These are phyloP conservation scores for Ptychoptera contaminata DNA, from an alignment of 2,888 invertebrate species.

Conservation along the genomic window DNA sequence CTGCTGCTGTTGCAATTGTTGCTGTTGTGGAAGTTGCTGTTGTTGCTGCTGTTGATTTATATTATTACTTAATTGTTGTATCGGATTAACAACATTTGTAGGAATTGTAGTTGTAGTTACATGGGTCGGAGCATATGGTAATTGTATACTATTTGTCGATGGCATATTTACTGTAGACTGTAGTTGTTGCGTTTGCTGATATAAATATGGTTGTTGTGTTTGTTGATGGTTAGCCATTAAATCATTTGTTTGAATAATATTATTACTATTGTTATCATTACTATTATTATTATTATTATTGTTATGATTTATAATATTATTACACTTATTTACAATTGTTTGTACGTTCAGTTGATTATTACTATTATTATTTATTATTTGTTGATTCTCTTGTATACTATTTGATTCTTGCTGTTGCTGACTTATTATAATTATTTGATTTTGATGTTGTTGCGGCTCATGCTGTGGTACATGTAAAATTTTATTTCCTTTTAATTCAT, in stretches of 20 bases:
- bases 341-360: too few species aligned
- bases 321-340: constrained; percentile 1
- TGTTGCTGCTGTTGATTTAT: constrained; percentile 10
- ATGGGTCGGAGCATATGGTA: constrained; percentile 39
- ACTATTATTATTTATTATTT: constrained; percentile 1
- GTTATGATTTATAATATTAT: constrained; percentile 3
- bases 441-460: too few species aligned
- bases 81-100: constrained; percentile 56
- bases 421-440: constrained; percentile 24
- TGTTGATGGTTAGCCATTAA: constrained; percentile 2
- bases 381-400: constrained; percentile 25
- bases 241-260: neutral
- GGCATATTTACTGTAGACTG: constrained; percentile 1
- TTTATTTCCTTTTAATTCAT: too few species aligned
- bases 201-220: neutral
- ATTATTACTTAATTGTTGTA: constrained; percentile 29
- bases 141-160: constrained; percentile 32
- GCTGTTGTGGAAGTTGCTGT: constrained; percentile 3
- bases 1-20: constrained; percentile 2
- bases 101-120: constrained; percentile 46
- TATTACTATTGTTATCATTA: constrained; percentile 2
- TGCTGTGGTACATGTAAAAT: too few species aligned
- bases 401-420: constrained; percentile 32
- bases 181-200: constrained; percentile 4
- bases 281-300: constrained; percentile 1